Base-by-base conservation (phyloP, 2,797 vertebrate species). In the Rhincodon typus region DNA sequence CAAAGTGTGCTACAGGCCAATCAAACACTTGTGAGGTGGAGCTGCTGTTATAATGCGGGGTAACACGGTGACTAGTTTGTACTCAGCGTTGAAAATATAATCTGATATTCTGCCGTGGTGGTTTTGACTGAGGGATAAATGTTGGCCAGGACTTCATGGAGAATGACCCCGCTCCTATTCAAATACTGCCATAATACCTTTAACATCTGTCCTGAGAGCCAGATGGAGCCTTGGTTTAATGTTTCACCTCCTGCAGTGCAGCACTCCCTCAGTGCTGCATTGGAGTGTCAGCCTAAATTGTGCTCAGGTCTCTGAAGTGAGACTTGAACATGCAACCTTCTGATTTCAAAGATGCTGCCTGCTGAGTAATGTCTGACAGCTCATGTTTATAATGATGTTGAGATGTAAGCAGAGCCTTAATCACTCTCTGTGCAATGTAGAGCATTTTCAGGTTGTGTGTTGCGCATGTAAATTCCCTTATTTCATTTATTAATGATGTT, bases 401-500 rank as follows among this genome's bases (percentile, higher is more conserved):
- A 93, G 66, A 25, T 93, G 21, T 93, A 66, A 69, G 19, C 10
- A 19, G 25, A 38, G 66, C 90, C 62, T 93, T 93, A 69, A 67
- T 21, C 62, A n/a, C n/a, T 93, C 82, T 84, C 82, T 46, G 82
- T 42, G 42, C 38, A 46, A 42, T 46, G 42, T 46, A 1, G 38
- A 84, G 21, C 62, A 67, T n/a, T 93, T 67, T 21, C 66, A 46
- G 2, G 0, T 8, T 23, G 62, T 7, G 12, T 8, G 42, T 69
- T 69, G 42, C 12, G 19, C 66, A 53, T 7, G 38, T 93, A 67
- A 93, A n/a, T 93, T 93, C 90, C n/a, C 23, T 93, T 93, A 5
- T 67, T 93, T 93, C 23, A 93, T 69, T 69, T 93, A 93, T 67
- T 93, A 38, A 69, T 21, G 21, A 69, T 69, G 67, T 93, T 93